These are phyloP conservation scores for Thomomys bottae DNA, from an alignment of 2,113 vertebrate genomes.

Conservation along the genomic window DNA sequence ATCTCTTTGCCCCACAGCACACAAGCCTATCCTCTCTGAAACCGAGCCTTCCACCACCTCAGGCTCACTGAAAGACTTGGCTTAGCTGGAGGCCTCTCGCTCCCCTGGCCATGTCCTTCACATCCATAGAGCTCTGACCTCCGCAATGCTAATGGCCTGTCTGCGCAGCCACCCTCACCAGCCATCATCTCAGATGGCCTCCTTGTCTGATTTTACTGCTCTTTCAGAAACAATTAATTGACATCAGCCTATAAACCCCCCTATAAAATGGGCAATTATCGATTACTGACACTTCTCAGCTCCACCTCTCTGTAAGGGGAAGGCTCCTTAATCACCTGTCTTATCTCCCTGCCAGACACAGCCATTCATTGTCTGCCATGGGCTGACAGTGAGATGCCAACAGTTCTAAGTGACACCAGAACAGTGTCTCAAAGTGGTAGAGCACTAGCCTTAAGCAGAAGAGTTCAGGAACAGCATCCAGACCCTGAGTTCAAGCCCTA, in stretches of 20 bases:
- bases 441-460: too few relatives aligned
- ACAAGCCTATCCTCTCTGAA: neutral
- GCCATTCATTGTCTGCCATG: neutral
- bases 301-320: conserved; percentile 47
- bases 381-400: neutral
- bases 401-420: neutral
- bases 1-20: neutral
- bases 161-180: neutral
- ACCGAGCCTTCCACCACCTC: neutral
- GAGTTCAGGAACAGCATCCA: too few relatives aligned
- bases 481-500: too few relatives aligned
- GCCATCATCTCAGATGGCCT: conserved; percentile 43
- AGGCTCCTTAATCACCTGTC: conserved; percentile 37
- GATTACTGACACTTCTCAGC: conserved; percentile 58
- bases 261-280: conserved; percentile 72
- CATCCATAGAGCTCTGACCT: conserved; percentile 3
- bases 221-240: conserved; percentile 73
- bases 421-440: too few relatives aligned
- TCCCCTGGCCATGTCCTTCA: conserved; percentile 24
- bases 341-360: conserved; percentile 19
- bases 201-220: conserved; percentile 62
- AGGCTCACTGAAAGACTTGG: neutral
- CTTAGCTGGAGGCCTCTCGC: neutral
- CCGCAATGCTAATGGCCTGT: conserved; percentile 29
- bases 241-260: conserved; percentile 73